These are phyloP conservation scores for Pogonus chalceus DNA, from an alignment of 1,140 invertebrate species.

Conservation along the genomic window DNA sequence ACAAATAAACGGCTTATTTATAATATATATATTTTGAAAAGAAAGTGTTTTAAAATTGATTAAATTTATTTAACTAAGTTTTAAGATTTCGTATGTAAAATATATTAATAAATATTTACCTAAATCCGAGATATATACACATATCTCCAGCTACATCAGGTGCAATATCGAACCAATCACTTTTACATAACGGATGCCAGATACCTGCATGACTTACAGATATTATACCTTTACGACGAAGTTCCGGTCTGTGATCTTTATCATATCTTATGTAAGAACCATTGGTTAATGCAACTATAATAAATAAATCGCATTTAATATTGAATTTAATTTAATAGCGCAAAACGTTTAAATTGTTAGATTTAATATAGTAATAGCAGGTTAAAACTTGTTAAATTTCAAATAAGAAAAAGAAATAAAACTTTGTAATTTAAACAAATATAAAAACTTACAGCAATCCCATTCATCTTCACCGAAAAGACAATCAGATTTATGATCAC, in stretches of 20 bases:
- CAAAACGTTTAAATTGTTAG: too few species aligned
- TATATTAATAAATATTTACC: constrained; percentile 30
- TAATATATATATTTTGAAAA: too few species aligned
- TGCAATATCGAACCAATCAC: constrained; percentile 31
- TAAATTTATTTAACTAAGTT: too few species aligned
- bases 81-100: too few species aligned
- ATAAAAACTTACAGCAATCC: constrained; percentile 49
- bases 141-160: constrained; percentile 36
- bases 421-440: too few species aligned
- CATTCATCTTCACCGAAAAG: constrained; percentile 57
- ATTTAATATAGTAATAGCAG: too few species aligned
- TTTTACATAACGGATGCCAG: constrained; percentile 52
- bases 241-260: constrained; percentile 42
- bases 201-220: constrained; percentile 41
- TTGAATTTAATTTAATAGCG: too few species aligned
- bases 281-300: constrained; percentile 53
- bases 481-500: constrained; percentile 53
- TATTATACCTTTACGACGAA: constrained; percentile 48
- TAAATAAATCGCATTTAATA: constrained; percentile 9
- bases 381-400: too few species aligned
- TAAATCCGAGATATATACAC: constrained; percentile 53
- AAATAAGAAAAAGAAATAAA: too few species aligned
- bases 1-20: too few species aligned
- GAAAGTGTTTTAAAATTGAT: too few species aligned
- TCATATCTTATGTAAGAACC: constrained; percentile 47